Conservation (phyloP, 1,140 invertebrate genomes). For the Odontomachus brunneus region DNA sequence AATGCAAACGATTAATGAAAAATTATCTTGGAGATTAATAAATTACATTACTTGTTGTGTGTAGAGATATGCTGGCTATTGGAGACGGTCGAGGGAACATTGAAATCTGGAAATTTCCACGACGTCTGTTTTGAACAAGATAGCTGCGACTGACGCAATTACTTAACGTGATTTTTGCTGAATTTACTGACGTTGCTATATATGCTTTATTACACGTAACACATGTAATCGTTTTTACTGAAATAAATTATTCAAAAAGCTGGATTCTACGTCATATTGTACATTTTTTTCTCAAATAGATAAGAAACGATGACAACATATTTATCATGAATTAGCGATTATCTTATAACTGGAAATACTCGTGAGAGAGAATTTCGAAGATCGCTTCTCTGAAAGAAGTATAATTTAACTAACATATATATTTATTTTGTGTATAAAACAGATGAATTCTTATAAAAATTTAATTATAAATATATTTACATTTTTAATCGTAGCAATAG, state of each 20-base stretch:
- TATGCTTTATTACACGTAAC: conserved; percentile 2
- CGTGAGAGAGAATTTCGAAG: not conserved
- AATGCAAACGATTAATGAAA: not conserved
- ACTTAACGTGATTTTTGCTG: conserved; percentile 6
- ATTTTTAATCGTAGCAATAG: too few relatives aligned
- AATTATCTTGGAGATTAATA: conserved; percentile 9
- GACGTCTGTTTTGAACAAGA: conserved; percentile 67
- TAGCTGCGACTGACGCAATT: conserved; percentile 17
- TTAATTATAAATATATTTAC: too few relatives aligned
- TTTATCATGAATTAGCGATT: not conserved
- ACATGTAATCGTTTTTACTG: conserved; percentile 15
- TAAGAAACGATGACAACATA: not conserved
- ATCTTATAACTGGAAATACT: not conserved
- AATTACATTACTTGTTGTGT: conserved; percentile 67
- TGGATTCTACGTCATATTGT: not conserved
- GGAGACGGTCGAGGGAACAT: conserved; percentile 78
- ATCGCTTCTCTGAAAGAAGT: conserved; percentile 5
- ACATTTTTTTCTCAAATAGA: not conserved
- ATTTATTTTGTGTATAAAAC: not conserved
- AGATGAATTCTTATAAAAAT: too few relatives aligned
- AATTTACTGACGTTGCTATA: not conserved
- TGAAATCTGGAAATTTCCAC: conserved; percentile 83
- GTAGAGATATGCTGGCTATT: conserved; percentile 80
- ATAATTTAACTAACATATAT: not conserved
- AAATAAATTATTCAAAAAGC: conserved; percentile 49